Conservation (phyloP, 2,113 vertebrate species). For the Terrapene triunguis region DNA sequence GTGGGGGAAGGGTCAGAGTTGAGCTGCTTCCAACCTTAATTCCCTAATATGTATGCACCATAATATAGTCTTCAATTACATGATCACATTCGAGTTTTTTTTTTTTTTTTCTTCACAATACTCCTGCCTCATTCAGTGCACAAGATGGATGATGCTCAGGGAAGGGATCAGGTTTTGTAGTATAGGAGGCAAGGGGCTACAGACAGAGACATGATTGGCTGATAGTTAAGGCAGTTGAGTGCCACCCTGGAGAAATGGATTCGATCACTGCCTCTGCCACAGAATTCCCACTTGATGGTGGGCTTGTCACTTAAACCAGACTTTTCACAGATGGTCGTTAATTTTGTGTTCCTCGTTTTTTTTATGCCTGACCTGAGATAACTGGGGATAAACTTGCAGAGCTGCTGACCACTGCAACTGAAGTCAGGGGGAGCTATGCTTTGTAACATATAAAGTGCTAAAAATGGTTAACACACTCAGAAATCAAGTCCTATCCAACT, state of each 20-base stretch:
- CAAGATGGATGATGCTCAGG: rapidly evolving
- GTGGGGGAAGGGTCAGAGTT: neutral
- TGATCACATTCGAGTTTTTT: rapidly evolving
- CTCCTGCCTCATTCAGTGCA: neutral
- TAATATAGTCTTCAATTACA: too few species aligned
- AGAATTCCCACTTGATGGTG: neutral
- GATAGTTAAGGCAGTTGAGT: neutral
- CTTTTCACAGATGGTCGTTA: neutral
- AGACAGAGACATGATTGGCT: neutral
- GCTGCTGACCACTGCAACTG: neutral
- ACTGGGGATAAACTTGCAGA: neutral
- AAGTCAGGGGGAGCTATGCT: neutral
- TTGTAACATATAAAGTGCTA: neutral
- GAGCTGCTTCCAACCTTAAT: neutral
- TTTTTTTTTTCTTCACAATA: neutral
- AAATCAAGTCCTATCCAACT: neutral
- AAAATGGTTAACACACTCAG: neutral
- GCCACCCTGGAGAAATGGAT: neutral
- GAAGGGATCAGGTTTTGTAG: neutral
- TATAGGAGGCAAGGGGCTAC: neutral
- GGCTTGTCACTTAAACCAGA: neutral
- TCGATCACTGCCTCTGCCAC: neutral
- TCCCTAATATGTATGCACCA: too few species aligned
- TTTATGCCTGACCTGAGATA: neutral
- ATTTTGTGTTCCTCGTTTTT: neutral